phyloP scores from a whole-genome alignment of 2,113 vertebrate species.

The Pelvicachromis taeniatus region DNA sequence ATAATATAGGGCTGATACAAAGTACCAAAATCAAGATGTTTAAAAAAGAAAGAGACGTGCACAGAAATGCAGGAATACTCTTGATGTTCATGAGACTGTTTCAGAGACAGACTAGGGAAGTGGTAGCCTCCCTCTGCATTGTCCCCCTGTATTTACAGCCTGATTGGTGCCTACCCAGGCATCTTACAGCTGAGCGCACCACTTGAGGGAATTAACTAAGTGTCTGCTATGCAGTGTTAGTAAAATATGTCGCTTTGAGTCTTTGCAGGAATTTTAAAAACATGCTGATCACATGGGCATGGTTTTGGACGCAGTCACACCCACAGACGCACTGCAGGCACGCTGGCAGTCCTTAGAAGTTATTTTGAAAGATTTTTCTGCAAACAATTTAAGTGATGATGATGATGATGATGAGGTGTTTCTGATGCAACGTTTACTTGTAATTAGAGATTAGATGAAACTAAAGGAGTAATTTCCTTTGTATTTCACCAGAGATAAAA shows the following conservation, averaged over 20 bases:
- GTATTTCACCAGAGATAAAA: not conserved
- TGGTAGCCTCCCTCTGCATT: slow-evolving; percentile 35
- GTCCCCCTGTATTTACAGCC: slow-evolving; percentile 59
- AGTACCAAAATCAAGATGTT: not conserved
- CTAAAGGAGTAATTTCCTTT: not conserved
- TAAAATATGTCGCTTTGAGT: slow-evolving; percentile 54
- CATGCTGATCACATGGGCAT: slow-evolving; percentile 34
- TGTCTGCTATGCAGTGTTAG: slow-evolving; percentile 48
- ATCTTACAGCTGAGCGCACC: slow-evolving; percentile 60
- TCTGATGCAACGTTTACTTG: not conserved
- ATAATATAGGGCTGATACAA: not conserved
- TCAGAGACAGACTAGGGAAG: slow-evolving; percentile 25
- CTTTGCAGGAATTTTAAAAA: slow-evolving; percentile 42
- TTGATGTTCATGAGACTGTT: not conserved
- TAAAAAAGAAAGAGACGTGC: not conserved
- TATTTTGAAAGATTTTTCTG: not conserved
- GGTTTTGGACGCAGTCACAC: slow-evolving; percentile 2
- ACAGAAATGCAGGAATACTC: not conserved
- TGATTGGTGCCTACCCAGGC: slow-evolving; percentile 61
- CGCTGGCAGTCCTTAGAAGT: not conserved
- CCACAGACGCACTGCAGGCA: not conserved
- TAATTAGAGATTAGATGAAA: not conserved
- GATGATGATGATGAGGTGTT: not conserved
- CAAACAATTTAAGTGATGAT: not conserved
- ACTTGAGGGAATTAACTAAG: slow-evolving; percentile 62